phyloP scores from a whole-genome alignment of 2,113 vertebrate species.

The Burhinus oedicnemus region DNA sequence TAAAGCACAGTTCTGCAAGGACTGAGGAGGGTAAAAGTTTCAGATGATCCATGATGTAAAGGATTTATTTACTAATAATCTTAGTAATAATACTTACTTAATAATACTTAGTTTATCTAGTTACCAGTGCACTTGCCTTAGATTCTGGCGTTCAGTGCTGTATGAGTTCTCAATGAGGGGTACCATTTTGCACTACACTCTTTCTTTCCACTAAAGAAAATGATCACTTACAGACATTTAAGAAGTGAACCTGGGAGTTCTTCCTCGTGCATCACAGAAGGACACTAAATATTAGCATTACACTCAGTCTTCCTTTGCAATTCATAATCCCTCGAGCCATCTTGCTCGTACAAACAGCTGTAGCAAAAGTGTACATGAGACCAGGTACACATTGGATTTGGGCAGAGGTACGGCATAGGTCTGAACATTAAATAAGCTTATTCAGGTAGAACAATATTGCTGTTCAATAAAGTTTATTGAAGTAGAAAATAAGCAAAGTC shows the following conservation, averaged over 20 bases:
- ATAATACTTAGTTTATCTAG: not conserved
- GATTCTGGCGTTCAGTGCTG: not conserved
- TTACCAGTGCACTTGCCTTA: not conserved
- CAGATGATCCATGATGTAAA: not conserved
- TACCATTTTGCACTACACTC: not conserved
- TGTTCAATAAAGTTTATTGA: slow-evolving; percentile 53
- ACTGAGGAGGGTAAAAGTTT: not conserved
- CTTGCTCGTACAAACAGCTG: slow-evolving; percentile 2
- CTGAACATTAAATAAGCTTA: slow-evolving; percentile 50
- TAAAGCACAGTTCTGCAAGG: not conserved
- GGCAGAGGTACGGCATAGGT: not conserved
- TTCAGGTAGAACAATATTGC: slow-evolving; percentile 20
- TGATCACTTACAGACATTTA: not conserved
- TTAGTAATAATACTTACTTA: no score
- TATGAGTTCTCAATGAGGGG: not conserved
- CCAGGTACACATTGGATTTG: not conserved
- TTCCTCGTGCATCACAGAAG: slow-evolving; percentile 26
- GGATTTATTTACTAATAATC: no score
- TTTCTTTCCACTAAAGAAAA: not conserved
- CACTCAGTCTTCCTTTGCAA: not conserved
- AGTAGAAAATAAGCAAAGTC: slow-evolving; percentile 60
- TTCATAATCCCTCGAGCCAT: slow-evolving; percentile 6
- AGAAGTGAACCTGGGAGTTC: not conserved
- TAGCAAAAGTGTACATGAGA: not conserved
- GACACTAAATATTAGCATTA: slow-evolving; percentile 19